Conservation (phyloP, 2,888 invertebrate species). For the Phasia obesa region DNA sequence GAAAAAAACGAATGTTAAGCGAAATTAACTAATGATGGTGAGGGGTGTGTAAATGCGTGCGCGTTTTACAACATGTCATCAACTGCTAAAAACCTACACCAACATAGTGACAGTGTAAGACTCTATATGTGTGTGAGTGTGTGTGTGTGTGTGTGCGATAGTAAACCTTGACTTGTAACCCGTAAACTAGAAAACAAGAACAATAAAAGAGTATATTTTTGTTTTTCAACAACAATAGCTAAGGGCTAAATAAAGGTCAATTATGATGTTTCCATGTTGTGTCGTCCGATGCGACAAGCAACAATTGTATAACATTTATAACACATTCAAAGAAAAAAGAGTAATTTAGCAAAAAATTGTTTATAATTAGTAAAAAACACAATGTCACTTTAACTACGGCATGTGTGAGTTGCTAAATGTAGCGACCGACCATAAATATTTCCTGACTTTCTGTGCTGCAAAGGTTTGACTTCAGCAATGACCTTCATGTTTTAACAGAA, state of each 20-base stretch:
- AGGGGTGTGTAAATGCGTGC: neutral
- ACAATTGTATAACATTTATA: constrained; percentile 48
- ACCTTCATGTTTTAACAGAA: constrained; percentile 1
- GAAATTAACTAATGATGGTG: neutral
- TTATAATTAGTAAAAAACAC: constrained; percentile 28
- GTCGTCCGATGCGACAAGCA: neutral
- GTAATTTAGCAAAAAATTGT: neutral
- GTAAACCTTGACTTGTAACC: constrained; percentile 30
- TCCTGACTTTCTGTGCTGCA: neutral
- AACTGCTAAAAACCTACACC: neutral
- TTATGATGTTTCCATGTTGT: neutral
- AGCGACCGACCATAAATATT: constrained; percentile 1
- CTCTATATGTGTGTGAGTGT: neutral
- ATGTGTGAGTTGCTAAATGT: neutral
- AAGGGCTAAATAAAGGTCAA: constrained; percentile 32
- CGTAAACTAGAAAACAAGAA: constrained; percentile 24
- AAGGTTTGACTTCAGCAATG: constrained; percentile 13
- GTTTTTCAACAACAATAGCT: neutral
- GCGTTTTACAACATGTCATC: constrained; percentile 35
- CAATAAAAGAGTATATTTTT: constrained; percentile 12
- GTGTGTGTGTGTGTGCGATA: neutral
- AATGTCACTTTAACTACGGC: neutral
- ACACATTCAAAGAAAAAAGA: constrained; percentile 27
- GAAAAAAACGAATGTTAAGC: constrained; percentile 22
- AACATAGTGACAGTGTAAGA: too few relatives aligned